Percentiles rank a stretch among this genome's conserved stretches.
These are phyloP conservation scores for Saiga tatarica DNA, from an alignment of 2,113 vertebrate genomes.

Conservation along the genomic window DNA sequence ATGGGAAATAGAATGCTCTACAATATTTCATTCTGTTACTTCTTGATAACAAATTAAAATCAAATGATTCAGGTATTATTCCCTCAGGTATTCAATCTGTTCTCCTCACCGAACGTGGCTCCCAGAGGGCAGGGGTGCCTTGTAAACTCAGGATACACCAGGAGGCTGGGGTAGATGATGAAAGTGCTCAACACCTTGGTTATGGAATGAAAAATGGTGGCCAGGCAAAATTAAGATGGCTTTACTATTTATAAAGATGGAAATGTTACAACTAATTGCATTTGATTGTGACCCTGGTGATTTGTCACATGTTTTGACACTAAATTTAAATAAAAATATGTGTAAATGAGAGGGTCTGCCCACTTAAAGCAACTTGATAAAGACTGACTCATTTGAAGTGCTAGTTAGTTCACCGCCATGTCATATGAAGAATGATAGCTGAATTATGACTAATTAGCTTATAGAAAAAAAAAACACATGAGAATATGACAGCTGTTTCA, in stretches of 20 bases:
- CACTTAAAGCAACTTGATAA: not conserved
- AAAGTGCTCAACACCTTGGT: not conserved
- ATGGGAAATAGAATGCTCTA: not conserved
- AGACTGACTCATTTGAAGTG: not conserved
- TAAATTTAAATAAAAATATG: not conserved
- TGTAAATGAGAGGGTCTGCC: not conserved
- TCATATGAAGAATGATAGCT: not conserved
- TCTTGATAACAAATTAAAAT: not conserved
- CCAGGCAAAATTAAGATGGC: not conserved
- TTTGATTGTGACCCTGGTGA: not conserved
- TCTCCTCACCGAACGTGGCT: not conserved
- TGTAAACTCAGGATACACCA: not conserved
- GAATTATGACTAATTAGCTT: not conserved
- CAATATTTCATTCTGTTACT: not conserved
- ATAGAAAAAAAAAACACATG: not conserved
- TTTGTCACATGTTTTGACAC: not conserved
- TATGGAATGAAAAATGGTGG: not conserved
- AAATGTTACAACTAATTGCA: not conserved
- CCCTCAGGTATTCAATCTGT: not conserved
- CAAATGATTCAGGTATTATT: not conserved
- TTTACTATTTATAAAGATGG: not conserved
- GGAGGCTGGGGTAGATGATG: rapidly evolving
- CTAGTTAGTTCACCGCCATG: not conserved
- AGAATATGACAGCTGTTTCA: not conserved
- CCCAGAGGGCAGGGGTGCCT: not conserved